Evolutionary conservation across 2,113 vertebrate species (phyloP), one percentile per base, ranked within the genome.

Genomic region (Urocynchramus pylzowi): DNA sequence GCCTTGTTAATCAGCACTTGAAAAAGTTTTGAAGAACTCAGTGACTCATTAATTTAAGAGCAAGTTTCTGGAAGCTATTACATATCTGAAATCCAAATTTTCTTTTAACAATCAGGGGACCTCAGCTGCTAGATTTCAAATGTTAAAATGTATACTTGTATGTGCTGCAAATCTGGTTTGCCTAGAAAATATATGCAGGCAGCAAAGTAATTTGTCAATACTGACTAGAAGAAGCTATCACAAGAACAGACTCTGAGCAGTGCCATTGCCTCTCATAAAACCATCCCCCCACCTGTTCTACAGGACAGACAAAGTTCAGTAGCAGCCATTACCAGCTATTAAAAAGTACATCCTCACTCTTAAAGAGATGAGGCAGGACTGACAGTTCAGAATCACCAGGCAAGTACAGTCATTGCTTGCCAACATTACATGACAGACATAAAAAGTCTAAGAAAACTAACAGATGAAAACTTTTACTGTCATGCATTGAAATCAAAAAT

Each of bases 1-100:
- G 88, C 96, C 94, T 96, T 93, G 83, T 96, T 97, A 97, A 98
- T 97, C 94, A 97, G 92, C 81, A 87, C 88, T 92, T 70, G 57
- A 96, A 95, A 97, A 96, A 94, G 81, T 93, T 96, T 84, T 49
- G 57, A 91, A 94, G 96, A 98, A 94, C 84, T 96, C 73, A 39
- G 70, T 83, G 84, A 79, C 96, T 97, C 73, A 71, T 95, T 97
- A 95, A 97, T 95, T 96, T 95, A 84, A 75, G 75, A 95, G 42
- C 16, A 26, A 69, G 30, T 70, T 95, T 94, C 92, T 92, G 84
- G 93, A 95, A 96, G 81, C 63, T 83, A 37, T 76, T 90, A 89
- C n/a, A 59, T 56, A 79, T 42, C 49, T 87, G 73, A 83, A 97
- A 96, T 93, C 75, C 60, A 91, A 79, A 93, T 94, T 89, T 90